Conservation (phyloP, 2,888 invertebrate species). For the Epinotia ramella region DNA sequence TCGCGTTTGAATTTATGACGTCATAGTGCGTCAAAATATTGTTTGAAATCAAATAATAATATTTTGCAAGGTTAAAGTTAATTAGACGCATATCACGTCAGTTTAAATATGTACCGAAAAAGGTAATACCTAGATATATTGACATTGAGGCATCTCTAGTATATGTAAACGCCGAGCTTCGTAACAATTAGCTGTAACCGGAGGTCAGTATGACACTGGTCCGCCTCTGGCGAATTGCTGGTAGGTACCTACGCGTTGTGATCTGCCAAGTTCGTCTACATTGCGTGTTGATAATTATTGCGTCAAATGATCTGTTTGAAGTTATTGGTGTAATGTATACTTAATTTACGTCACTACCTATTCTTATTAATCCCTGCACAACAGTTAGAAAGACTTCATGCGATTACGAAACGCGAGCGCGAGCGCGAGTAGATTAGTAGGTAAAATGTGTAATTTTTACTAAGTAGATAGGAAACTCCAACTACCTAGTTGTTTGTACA, state of each 20-base stretch:
- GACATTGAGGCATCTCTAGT: background rate
- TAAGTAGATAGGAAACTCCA: too few species aligned
- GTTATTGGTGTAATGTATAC: background rate
- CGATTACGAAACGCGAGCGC: too few species aligned
- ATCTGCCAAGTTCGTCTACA: background rate
- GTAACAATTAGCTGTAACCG: background rate
- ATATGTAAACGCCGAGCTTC: background rate
- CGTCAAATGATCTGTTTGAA: background rate
- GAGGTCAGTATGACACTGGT: background rate
- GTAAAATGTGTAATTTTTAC: too few species aligned
- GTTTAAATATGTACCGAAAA: background rate
- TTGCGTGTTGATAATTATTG: conserved; percentile 1
- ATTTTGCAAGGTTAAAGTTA: background rate
- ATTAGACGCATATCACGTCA: background rate
- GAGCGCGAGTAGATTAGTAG: too few species aligned
- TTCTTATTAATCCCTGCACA: too few species aligned
- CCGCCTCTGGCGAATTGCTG: background rate
- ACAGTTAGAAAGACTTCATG: too few species aligned
- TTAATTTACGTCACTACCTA: background rate
- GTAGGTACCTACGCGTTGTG: background rate
- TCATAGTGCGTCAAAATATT: background rate
- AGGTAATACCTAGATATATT: background rate
- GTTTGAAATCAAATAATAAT: too few species aligned
- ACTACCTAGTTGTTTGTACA: too few species aligned
- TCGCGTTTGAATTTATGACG: background rate